Base-by-base conservation (phyloP, 2,888 invertebrate species). In the Xestobium rufovillosum region DNA sequence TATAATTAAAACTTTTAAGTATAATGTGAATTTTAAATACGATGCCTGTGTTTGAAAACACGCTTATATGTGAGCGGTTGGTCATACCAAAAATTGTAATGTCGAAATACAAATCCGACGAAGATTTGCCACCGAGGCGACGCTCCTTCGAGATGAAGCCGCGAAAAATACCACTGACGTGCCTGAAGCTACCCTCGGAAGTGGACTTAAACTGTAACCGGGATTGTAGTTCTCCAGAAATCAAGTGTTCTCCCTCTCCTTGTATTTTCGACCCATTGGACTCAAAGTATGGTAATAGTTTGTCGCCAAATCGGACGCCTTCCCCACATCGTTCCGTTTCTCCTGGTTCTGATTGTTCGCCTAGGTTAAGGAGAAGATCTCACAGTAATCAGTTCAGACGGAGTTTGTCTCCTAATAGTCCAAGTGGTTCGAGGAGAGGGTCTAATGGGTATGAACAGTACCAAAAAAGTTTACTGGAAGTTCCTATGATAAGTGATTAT, bases 401-500 rank as follows among this genome's bases (percentile, higher is more conserved):
- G 29, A 58, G 57, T 26, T 47, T 49, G 8, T 60, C 60, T 31
- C 57, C 61, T 4, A 45, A 50, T n/a, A 53, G 56, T 34, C 55
- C 59, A 3, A 51, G 52, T 26, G 38, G 32, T 11, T 49, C 53
- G 19, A 49, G 59, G 23, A 48, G 55, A 31, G 50, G 53, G 3
- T 56, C 58, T 3, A 51, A 56, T 31, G 87, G 61, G 10, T 89
- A 89, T 55, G 83, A 83, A 45, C 84, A 85, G 61, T 86, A 88
- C 69, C 78, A 83, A 52, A 80, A 76, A 52, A 82, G 81, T 14
- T 63, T 88, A 34, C 64, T 86, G 46, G 79, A 83, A 56, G 86
- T 88, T 47, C 85, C 85, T 0, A 72, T 78, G 69, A 72, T 72
- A 16, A 69, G 78, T 43, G 90, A 90, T 56, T 91, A 85, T 62